Evolutionary conservation across 2,113 vertebrate genomes (phyloP), one percentile per base, ranked within the genome.

Genomic region (Antechinus stuartii): DNA sequence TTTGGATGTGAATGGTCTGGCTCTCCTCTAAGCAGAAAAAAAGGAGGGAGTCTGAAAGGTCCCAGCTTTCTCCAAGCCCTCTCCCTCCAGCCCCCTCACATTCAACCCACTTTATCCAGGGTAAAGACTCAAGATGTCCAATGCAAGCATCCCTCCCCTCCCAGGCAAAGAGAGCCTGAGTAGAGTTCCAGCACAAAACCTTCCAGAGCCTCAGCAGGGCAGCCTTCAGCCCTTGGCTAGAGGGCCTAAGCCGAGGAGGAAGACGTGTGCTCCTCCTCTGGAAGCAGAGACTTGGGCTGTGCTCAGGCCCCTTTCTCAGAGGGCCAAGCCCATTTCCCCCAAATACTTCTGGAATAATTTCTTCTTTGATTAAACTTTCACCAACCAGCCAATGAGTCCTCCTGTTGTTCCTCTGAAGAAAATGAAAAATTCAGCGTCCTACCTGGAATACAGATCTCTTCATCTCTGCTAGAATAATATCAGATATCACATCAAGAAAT

Each of bases 231-330:
- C 55, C 93, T 96, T 92, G 90, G 91, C 46, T 54, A 47, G 47
- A n/a, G 3, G 0, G 2, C 10, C 35, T 90, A 92, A 22, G 22
- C 16, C 68, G n/a, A 92, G 4, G 95, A 89, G 84, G 96, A 96
- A 92, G 30, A 93, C 54, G 22, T 90, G 0, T 49, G 57, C 3
- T 96, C 14, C 95, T 94, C 93, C 27, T 95, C 55, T 53, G 57
- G 91, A 92, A 9, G 50, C 30, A 42, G 89, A 94, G 10, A 35
- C 94, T 95, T 94, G 53, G 91, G 91, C 95, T 84, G 42, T 84
- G n/a, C 61, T 96, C 27, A 56, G 52, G 90, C 14, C 61, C 96
- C 94, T 95, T 96, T 93, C 91, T 95, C 93, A 49, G 92, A 94
- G 42, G 47, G 4, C 2, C 7, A 89, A 52, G 76, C 55, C 93